Conservation (phyloP, 1,140 invertebrate species). For the Trissolcus basalis region DNA sequence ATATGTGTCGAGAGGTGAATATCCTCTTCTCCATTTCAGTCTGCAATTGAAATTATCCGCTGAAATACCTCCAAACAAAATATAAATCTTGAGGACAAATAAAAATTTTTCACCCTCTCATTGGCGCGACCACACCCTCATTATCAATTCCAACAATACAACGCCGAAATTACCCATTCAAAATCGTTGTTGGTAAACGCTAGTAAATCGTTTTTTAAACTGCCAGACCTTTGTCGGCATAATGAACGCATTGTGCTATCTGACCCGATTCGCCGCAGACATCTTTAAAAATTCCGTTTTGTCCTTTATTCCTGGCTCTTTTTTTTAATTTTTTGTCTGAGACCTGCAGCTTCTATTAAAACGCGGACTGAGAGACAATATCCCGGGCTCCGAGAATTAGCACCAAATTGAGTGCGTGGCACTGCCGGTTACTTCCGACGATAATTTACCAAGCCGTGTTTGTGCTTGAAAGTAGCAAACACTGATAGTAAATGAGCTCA, state of each 20-base stretch:
- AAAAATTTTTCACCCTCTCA: too few relatives aligned
- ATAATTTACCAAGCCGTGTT: neutral
- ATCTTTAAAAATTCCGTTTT: conserved; percentile 32
- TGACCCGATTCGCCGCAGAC: conserved; percentile 7
- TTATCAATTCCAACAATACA: too few relatives aligned
- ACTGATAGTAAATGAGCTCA: too few relatives aligned
- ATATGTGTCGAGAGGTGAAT: neutral
- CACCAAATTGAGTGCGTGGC: conserved; percentile 1
- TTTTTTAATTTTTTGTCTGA: conserved; percentile 6
- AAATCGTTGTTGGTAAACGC: neutral
- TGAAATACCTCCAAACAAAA: too few relatives aligned
- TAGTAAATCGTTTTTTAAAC: neutral
- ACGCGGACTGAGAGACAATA: conserved; percentile 8
- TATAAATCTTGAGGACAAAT: too few relatives aligned
- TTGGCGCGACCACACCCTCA: too few relatives aligned
- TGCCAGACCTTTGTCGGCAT: neutral
- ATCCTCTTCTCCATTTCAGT: neutral
- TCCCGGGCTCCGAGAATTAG: conserved; percentile 1
- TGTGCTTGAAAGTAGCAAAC: too few relatives aligned
- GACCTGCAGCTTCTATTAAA: conserved; percentile 13
- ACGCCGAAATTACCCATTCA: too few relatives aligned
- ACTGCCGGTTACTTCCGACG: neutral
- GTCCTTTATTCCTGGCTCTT: neutral
- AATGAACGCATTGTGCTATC: conserved; percentile 1
- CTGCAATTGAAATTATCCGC: too few relatives aligned